These are phyloP conservation scores for Podarcis siculus DNA, from an alignment of 2,797 vertebrate species.

Conservation along the genomic window DNA sequence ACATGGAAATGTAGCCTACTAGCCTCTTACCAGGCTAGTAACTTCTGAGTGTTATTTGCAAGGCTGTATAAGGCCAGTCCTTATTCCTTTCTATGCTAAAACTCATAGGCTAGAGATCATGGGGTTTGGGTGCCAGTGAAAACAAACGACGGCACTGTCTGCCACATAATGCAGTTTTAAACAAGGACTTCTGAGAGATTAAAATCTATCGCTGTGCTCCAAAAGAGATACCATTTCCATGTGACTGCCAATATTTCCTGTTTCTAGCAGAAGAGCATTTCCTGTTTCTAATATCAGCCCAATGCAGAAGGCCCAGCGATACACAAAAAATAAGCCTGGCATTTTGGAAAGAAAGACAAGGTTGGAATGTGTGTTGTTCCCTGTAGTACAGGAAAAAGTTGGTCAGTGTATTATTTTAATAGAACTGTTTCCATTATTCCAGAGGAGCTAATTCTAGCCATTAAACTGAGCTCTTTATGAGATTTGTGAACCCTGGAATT, in stretches of 20 bases:
- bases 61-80: no score
- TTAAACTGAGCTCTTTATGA: slow-evolving; percentile 38
- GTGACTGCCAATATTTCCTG: slow-evolving; percentile 18
- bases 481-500: slow-evolving; percentile 23
- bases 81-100: not conserved
- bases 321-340: slow-evolving; percentile 52
- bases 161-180: not conserved
- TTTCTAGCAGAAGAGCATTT: slow-evolving; percentile 14
- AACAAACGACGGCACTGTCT: not conserved
- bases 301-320: slow-evolving; percentile 55
- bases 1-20: not conserved
- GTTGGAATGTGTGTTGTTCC: slow-evolving; percentile 37
- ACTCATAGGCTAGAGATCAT: not conserved
- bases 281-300: slow-evolving; percentile 29
- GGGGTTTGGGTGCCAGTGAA: not conserved
- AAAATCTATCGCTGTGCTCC: slow-evolving; percentile 6
- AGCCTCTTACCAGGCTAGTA: not conserved
- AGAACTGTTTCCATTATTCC: slow-evolving; percentile 19
- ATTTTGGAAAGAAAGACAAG: slow-evolving; percentile 42
- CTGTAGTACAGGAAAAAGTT: slow-evolving; percentile 52
- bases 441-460: slow-evolving; percentile 19
- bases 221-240: slow-evolving; percentile 28
- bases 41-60: no score
- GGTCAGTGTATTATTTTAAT: slow-evolving; percentile 50
- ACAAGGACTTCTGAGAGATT: not conserved